Base-by-base conservation (phyloP, 2,797 vertebrate species). In the Parambassis ranga region DNA sequence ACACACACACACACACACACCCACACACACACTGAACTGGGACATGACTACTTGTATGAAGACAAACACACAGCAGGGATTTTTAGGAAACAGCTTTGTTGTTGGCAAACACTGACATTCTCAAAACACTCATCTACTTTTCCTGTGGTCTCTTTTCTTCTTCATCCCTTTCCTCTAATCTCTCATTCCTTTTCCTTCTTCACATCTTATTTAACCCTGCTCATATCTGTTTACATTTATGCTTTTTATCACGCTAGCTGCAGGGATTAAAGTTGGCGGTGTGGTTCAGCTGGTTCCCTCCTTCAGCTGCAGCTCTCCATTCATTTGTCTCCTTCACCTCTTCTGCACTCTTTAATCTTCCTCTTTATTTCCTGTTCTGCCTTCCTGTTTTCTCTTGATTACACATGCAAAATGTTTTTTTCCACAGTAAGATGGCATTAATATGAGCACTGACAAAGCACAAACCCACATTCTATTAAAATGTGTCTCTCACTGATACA, bases 71-170 rank as follows among this genome's bases (percentile, higher is more conserved):
- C 47, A 49, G 10, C 4, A 4, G 56, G 24, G 74, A 53, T 31
- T 33, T 47, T 64, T 18, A 39, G 65, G 39, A 77, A 81, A 66
- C 65, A 70, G 75, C 70, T 78, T 64, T 79, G 65, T 77, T 79
- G 65, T 53, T 42, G 23, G 52, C 63, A 76, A 84, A 84, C 65
- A 78, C 20, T 42, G 16, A 10, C 50, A 51, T 56, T 79, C 62
- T 62, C 63, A 67, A 77, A 67, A 74, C 27, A 24, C 38, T 70
- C 14, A 64, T 75, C 44, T n/a, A 22, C 35, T 50, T 47, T 61
- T 38, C 24, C 30, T 75, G 58, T 71, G 60, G 73, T 57, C 26
- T 55, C 44, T 52, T 59, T 72, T 74, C 63, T 51, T 37, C 55
- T 48, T n/a, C 50, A 28, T 20, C 37, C 33, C 32, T 30, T 47